Conservation (phyloP, 1,140 invertebrate genomes). For the Latrodectus geometricus region DNA sequence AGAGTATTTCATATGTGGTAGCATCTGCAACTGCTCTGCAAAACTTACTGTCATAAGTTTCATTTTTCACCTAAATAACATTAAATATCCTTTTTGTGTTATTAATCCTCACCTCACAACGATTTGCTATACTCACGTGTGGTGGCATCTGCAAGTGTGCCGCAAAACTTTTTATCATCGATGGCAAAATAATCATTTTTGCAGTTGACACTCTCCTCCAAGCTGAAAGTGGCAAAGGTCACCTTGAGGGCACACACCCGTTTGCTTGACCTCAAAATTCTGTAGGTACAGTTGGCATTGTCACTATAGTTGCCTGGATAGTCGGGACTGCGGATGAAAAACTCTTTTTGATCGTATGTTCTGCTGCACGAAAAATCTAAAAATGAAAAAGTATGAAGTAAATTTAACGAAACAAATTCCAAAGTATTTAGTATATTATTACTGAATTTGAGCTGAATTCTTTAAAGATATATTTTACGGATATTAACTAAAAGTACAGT, state of each 20-base stretch:
- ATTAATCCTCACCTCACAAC: too few relatives aligned
- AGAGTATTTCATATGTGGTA: too few relatives aligned
- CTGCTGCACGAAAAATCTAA: slow-evolving; percentile 41
- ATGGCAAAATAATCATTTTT: slow-evolving; percentile 63
- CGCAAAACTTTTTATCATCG: slow-evolving; percentile 63
- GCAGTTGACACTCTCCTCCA: slow-evolving; percentile 64
- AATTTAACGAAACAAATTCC: too few relatives aligned
- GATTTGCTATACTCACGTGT: slow-evolving; percentile 10
- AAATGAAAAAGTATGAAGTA: neutral
- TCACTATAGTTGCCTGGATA: slow-evolving; percentile 61
- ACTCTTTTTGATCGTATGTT: slow-evolving; percentile 57
- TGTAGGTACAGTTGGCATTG: slow-evolving; percentile 57
- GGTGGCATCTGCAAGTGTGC: slow-evolving; percentile 48
- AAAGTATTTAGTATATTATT: too few relatives aligned
- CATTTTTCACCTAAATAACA: too few relatives aligned
- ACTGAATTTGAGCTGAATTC: too few relatives aligned
- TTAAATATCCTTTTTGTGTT: too few relatives aligned
- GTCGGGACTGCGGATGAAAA: slow-evolving; percentile 52
- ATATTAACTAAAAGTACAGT: too few relatives aligned
- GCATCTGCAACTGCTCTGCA: too few relatives aligned
- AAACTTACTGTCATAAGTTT: too few relatives aligned
- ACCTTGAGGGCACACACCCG: slow-evolving; percentile 64
- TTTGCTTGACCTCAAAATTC: slow-evolving; percentile 17
- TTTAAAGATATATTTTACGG: too few relatives aligned
- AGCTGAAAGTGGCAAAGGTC: slow-evolving; percentile 64